Percentiles rank a stretch among this genome's conserved stretches.
Conservation (phyloP, 2,797 vertebrate genomes). For the Columba guinea region DNA sequence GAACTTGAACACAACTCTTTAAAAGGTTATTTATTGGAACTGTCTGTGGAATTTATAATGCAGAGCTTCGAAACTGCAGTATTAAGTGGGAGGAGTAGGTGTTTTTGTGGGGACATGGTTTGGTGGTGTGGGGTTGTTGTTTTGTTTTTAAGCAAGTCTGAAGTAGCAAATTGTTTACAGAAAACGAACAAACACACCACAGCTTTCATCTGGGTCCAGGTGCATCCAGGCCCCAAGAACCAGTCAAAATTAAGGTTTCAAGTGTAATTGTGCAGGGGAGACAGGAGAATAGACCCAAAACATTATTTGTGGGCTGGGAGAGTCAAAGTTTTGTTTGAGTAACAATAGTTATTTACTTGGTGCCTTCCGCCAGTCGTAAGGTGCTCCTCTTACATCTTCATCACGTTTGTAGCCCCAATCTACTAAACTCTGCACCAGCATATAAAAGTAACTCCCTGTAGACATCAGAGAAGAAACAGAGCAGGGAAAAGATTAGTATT, state of each 20-base stretch:
- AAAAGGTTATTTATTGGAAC: not conserved
- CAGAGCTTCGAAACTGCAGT: not conserved
- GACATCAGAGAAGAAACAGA: conserved; percentile 28
- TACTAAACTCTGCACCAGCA: conserved; percentile 89
- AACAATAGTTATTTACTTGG: conserved; percentile 85
- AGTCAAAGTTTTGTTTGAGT: not conserved
- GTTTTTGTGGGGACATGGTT: accelerated
- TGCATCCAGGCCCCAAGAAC: not conserved
- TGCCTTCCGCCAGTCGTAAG: conserved; percentile 97
- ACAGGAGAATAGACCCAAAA: not conserved
- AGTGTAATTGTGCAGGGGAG: not conserved
- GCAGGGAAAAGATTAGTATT: not conserved
- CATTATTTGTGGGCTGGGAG: not conserved
- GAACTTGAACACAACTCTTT: not conserved
- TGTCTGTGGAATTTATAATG: not conserved
- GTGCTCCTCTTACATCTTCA: conserved; percentile 90
- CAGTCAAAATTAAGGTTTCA: not conserved
- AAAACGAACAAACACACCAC: accelerated
- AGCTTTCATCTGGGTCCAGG: not conserved
- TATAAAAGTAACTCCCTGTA: conserved; percentile 94
- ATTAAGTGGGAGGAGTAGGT: not conserved
- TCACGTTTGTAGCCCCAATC: conserved; percentile 91
- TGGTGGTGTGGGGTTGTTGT: not conserved
- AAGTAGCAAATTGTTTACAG: not conserved
- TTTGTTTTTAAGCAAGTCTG: not conserved